Conservation (phyloP, 2,797 vertebrate genomes). For the Acipenser ruthenus region DNA sequence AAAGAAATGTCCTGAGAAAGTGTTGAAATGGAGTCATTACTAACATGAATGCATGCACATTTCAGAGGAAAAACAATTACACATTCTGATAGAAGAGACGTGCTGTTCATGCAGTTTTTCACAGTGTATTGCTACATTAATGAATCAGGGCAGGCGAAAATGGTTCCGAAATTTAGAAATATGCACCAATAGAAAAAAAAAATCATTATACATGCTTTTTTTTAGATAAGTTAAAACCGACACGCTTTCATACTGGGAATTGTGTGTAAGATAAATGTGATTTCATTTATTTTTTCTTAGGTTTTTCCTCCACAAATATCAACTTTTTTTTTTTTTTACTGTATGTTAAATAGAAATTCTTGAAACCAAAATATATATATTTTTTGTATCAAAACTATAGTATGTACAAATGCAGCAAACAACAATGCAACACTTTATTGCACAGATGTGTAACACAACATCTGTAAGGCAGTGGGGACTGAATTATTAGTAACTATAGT, state of each 20-base stretch:
- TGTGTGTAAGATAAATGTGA: not conserved
- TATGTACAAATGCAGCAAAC: too few relatives aligned
- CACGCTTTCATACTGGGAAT: not conserved
- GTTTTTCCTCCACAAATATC: too few relatives aligned
- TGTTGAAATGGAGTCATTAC: slow-evolving; percentile 7
- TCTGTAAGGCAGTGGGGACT: too few relatives aligned
- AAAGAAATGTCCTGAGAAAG: slow-evolving; percentile 5
- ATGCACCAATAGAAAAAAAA: not conserved
- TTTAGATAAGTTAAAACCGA: not conserved
- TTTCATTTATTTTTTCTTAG: too few relatives aligned
- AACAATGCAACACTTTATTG: too few relatives aligned
- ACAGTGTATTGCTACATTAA: not conserved
- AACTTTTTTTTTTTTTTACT: too few relatives aligned
- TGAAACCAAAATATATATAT: too few relatives aligned
- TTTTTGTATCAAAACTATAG: too few relatives aligned
- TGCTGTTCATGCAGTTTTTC: not conserved
- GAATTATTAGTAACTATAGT: too few relatives aligned
- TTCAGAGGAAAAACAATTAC: not conserved
- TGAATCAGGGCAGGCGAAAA: not conserved
- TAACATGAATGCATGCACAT: not conserved
- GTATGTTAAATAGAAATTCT: too few relatives aligned
- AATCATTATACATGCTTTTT: too few relatives aligned
- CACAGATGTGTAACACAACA: too few relatives aligned
- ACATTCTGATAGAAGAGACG: not conserved
- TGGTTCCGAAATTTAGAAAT: not conserved